phyloP scores from a whole-genome alignment of 1,140 invertebrate genomes.

The Tetragonula clypearis region DNA sequence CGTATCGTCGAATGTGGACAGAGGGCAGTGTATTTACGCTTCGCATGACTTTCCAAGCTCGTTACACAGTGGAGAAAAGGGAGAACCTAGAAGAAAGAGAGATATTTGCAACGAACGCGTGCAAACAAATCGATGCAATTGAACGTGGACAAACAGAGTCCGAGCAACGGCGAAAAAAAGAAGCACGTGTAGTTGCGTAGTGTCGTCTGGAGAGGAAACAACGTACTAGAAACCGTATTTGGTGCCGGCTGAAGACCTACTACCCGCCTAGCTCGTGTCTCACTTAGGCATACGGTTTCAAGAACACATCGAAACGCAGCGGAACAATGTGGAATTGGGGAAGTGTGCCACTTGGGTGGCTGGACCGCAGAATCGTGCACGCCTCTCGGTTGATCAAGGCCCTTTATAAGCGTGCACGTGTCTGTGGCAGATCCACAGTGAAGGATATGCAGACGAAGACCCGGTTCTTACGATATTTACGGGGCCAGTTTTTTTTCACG shows the following conservation, averaged over 20 bases:
- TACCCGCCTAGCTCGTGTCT: conserved; percentile 27
- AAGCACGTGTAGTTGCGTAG: conserved; percentile 8
- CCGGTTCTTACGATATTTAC: conserved; percentile 8
- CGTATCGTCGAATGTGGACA: no score
- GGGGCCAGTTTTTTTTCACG: neutral
- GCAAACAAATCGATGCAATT: conserved; percentile 30
- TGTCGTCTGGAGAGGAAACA: conserved; percentile 13
- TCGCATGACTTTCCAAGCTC: neutral
- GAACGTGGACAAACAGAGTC: conserved; percentile 9
- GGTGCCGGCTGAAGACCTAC: conserved; percentile 5
- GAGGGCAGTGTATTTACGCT: neutral
- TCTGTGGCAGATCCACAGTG: neutral
- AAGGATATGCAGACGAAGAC: neutral
- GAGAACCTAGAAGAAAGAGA: neutral
- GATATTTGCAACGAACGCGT: conserved; percentile 9
- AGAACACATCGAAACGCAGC: neutral
- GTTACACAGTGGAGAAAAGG: conserved; percentile 4
- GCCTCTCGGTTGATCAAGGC: conserved; percentile 40
- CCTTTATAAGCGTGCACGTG: neutral
- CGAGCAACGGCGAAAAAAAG: neutral
- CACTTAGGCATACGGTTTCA: neutral
- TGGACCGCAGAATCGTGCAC: conserved; percentile 18
- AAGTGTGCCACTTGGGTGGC: conserved; percentile 46
- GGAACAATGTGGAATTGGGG: conserved; percentile 55
- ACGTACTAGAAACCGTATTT: neutral